Evolutionary conservation across 2,888 invertebrate genomes (phyloP), one percentile per base, ranked within the genome.

Genomic region (Furcula furcula): DNA sequence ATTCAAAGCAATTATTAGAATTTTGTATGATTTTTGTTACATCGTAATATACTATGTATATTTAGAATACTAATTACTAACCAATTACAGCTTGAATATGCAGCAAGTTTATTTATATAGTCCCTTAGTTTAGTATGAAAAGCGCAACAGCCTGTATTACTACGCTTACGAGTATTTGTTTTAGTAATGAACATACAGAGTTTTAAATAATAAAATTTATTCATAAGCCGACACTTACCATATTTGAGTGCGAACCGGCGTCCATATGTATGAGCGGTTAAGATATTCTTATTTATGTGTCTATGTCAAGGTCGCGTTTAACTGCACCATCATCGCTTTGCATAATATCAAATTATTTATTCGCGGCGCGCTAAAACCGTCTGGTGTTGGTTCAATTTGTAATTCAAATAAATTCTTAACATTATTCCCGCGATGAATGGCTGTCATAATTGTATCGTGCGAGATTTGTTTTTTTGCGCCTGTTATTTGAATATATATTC

Each of bases 151-250:
- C 86, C 87, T 88, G 84, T 86, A 77, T 71, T 84, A 86, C 87
- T 86, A 86, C 82, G 79, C 67, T 66, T 78, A 83, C 85, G 82
- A 78, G 78, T 87, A 86, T 88, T 88, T 87, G 87, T 88, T 88
- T 88, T 88, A 87, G 88, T 88, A 88, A 88, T 87, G 85, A 87
- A 88, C 87, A 83, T 85, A 80, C 83, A 76, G 76, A 81, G 82
- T 87, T 86, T 88, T 85, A 87, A 87, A 86, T 86, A 86, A 86
- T 85, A 87, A 86, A 87, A 85, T 86, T 73, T 86, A 88, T 88
- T 87, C 88, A 88, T 86, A 88, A 85, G 81, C 78, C 79, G 75
- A 79, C 80, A 84, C 87, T 85, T 85, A 84, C 84, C 85, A 86
- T 85, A 86, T 84, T 80, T 70, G 86, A 80, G 85, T 84, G 84